Base-by-base conservation (phyloP, 2,113 vertebrate species). In the Butorides virescens region DNA sequence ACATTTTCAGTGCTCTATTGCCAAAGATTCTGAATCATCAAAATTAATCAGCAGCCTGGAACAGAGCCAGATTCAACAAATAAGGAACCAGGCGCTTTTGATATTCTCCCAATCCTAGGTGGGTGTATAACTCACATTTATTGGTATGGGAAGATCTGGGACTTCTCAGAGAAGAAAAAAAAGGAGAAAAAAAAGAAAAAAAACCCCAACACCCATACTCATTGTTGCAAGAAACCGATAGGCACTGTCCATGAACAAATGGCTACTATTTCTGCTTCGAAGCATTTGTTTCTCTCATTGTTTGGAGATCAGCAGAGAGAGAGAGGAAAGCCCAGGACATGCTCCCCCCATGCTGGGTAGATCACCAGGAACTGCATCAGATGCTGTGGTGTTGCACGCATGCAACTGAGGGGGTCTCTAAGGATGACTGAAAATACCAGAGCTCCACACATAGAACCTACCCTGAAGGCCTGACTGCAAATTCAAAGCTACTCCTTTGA, bases 1-100 rank as follows among this genome's bases (percentile, higher is more conserved):
- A 88, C 82, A 80, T 82, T 96, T 95, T 91, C 94, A 90, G 50
- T 88, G 73, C 58, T 95, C 62, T 59, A 47, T 85, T 88, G 67
- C 88, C 72, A 93, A 97, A 91, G 46, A 92, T 93, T 98, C 94
- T 97, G 90, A 96, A 90, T 94, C 95, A 96, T 96, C 89, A 95
- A 93, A 96, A 96, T 97, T 81, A 94, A 93, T 92, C 92, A 97
- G 83, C 29, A 94, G 73, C 14, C 65, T 96, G 95, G 94, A 96
- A 74, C 8, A 82, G 23, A 88, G 92, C 50, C 86, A 97, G 86
- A 32, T 92, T 88, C 77, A 97, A 88, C 94, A 95, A 96, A 94
- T 77, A 94, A 92, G 63, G 83, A 97, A 36, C 10, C 36, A 47
- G 17, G 46, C 14, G 1, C n/a, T 96, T 96, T 71, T 91, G 80